Evolutionary conservation across 2,888 invertebrate genomes (phyloP).

Genomic region (Gortyna flavago): DNA sequence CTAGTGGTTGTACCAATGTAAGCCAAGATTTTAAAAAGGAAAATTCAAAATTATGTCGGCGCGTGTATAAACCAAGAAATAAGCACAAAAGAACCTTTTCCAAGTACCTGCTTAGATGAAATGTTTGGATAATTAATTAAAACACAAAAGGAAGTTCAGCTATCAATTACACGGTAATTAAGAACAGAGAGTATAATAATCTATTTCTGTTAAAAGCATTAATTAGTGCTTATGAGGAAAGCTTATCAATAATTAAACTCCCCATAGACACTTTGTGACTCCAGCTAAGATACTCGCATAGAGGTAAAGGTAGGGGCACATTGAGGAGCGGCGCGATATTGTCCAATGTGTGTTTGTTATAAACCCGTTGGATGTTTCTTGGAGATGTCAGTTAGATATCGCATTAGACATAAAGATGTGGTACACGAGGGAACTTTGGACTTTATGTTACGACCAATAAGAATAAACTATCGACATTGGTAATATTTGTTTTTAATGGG

Average conservation of each 20-base stretch:
- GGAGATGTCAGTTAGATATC: conserved; percentile 24
- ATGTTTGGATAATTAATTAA: conserved; percentile 58
- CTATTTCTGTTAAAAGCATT: conserved; percentile 47
- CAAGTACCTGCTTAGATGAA: conserved; percentile 38
- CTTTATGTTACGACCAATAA: background rate
- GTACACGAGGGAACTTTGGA: conserved; percentile 19
- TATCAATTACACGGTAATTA: conserved; percentile 52
- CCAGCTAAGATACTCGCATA: conserved; percentile 62
- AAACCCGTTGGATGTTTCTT: conserved; percentile 48
- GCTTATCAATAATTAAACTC: conserved; percentile 72
- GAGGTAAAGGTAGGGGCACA: conserved; percentile 48
- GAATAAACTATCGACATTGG: background rate
- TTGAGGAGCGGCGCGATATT: conserved; percentile 43
- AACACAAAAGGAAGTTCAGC: conserved; percentile 39
- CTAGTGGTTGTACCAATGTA: background rate
- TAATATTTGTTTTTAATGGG: background rate
- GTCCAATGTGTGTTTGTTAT: conserved; percentile 40
- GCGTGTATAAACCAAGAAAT: conserved; percentile 17
- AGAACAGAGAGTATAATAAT: conserved; percentile 42
- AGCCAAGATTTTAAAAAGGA: conserved; percentile 39
- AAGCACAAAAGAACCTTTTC: conserved; percentile 44
- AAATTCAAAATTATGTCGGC: conserved; percentile 29
- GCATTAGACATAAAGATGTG: conserved; percentile 23
- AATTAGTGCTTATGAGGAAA: conserved; percentile 68
- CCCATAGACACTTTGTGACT: conserved; percentile 65